Percentiles rank a stretch among this genome's conserved stretches.
phyloP scores from a whole-genome alignment of 2,888 invertebrate species.

The Lasioglossum villosulum region DNA sequence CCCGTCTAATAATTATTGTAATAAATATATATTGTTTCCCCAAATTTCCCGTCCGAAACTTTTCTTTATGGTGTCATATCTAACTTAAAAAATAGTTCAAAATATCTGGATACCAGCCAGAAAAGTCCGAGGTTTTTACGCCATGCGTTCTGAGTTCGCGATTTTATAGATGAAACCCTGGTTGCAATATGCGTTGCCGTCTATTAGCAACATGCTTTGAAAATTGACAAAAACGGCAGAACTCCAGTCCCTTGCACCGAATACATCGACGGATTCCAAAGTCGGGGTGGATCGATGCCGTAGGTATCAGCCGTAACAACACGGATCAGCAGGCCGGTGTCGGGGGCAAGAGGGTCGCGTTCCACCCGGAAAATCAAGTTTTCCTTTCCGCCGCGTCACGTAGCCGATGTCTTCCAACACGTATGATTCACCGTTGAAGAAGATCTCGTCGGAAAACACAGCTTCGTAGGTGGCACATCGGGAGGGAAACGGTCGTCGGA shows the following conservation, averaged over 20 bases:
- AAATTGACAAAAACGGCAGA: background rate
- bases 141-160: no score
- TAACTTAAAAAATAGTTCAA: no score
- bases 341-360: slow-evolving; percentile 14
- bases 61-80: no score
- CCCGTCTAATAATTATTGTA: no score
- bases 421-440: slow-evolving; percentile 54
- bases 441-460: slow-evolving; percentile 49
- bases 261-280: background rate
- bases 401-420: slow-evolving; percentile 59
- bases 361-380: slow-evolving; percentile 66
- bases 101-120: no score
- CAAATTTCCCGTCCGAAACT: no score
- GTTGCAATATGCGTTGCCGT: no score
- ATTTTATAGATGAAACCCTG: no score
- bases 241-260: background rate
- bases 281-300: slow-evolving; percentile 35
- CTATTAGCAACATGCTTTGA: background rate
- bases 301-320: slow-evolving; percentile 39
- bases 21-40: no score
- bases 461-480: slow-evolving; percentile 10
- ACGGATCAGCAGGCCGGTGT: slow-evolving; percentile 37
- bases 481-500: slow-evolving; percentile 40
- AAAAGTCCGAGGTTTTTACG: no score
- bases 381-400: slow-evolving; percentile 56